Evolutionary conservation across 2,113 vertebrate genomes (phyloP), one percentile per base, ranked within the genome.

Genomic region (Egretta garzetta): DNA sequence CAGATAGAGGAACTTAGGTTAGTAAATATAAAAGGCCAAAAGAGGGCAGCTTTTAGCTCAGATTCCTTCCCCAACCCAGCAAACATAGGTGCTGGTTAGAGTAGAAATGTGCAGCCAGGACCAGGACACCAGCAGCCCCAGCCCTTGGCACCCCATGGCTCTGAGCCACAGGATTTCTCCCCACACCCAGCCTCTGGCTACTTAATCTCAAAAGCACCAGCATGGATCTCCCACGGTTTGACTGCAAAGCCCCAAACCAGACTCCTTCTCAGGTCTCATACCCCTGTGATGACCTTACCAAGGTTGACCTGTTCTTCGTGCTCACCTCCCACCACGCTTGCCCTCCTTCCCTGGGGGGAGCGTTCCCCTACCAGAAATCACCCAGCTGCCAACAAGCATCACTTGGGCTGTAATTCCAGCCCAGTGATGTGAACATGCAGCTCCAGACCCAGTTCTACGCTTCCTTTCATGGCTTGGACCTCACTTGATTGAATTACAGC

Each of bases 21-120:
- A 22, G 45, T 33, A 75, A 71, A n/a, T 26, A 47, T 3, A 20
- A 63, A 67, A 88, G 37, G 32, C 86, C 88, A 45, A 83, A 90
- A 88, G 91, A 86, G 82, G 71, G 82, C 89, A 43, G 74, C 43
- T 93, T 82, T 82, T 63, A 67, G 37, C 67, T 90, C 47, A 2
- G 32, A 32, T 88, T 85, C n/a, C 24, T 70, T 56, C 30, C 16
- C 27, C 39, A 50, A 43, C 41, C 15, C 62, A 49, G 72, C 49
- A 35, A 63, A 56, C 19, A 8, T 4, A 33, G 12, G 18, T 8
- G 14, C 14, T 32, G 32, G 24, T 24, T 0, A 8, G 66, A 59
- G 19, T 16, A 68, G 59, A 43, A 37, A 28, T 12, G 37, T 28
- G 49, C 32, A 43, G 27, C 15, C 18, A 32, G 49, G 59, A 73